A percentile compares a stretch with the other conserved stretches of the same genome.
These are phyloP conservation scores for Sapayoa aenigma DNA, from an alignment of 2,113 vertebrate genomes.

Conservation along the genomic window DNA sequence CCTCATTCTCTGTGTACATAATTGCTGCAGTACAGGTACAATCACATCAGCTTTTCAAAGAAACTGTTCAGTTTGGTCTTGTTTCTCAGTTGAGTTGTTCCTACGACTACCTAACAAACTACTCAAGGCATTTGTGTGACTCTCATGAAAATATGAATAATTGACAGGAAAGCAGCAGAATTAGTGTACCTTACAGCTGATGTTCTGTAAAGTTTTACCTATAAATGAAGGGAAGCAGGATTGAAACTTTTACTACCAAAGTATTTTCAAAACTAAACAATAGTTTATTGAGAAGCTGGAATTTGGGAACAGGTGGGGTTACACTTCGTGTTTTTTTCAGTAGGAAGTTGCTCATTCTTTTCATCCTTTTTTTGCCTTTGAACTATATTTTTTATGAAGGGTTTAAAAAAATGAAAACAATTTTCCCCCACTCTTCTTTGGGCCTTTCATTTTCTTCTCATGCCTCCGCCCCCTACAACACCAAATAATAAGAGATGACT, in stretches of 20 bases:
- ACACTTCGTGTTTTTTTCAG: neutral
- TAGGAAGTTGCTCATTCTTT: neutral
- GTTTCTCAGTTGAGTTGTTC: neutral
- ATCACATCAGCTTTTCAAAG: neutral
- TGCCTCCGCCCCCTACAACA: neutral
- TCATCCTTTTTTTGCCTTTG: neutral
- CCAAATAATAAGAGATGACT: neutral
- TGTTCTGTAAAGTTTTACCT: neutral
- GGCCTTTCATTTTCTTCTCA: neutral
- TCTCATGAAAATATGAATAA: neutral
- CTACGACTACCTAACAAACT: neutral
- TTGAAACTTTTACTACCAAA: neutral
- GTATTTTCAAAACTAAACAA: neutral
- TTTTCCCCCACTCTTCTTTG: neutral
- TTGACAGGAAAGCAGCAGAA: neutral
- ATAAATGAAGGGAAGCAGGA: neutral
- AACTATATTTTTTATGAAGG: neutral
- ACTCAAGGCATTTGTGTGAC: neutral
- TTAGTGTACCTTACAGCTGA: neutral
- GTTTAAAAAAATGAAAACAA: neutral
- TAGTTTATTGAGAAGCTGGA: neutral
- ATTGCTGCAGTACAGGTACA: neutral
- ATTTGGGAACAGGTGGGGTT: neutral
- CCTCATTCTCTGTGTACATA: neutral
- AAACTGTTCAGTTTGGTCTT: neutral